A percentile compares a stretch with the other conserved stretches of the same genome.
Evolutionary conservation across 1,140 invertebrate genomes (phyloP).

Genomic region (Drosophila watanabei): DNA sequence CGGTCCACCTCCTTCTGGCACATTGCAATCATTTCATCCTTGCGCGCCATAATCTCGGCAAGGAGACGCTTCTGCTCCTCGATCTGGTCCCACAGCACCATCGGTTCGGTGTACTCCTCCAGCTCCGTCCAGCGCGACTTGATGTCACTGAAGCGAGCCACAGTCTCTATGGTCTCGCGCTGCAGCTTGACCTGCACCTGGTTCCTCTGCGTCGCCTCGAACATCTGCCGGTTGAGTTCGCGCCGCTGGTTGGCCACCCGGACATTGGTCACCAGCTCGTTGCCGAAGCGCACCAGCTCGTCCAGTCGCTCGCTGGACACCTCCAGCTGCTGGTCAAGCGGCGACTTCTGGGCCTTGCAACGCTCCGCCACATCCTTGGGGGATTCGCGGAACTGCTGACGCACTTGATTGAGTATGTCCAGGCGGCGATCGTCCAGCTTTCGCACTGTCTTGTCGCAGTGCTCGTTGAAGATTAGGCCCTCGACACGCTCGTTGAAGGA

Average conservation of each 20-base stretch:
- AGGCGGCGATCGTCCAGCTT: constrained; percentile 50
- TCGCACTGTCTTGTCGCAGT: constrained; percentile 51
- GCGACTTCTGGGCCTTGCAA: constrained; percentile 49
- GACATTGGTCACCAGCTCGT: constrained; percentile 91
- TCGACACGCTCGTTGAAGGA: constrained; percentile 67
- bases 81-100: constrained; percentile 91
- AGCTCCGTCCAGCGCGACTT: constrained; percentile 91
- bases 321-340: constrained; percentile 77
- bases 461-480: constrained; percentile 43
- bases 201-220: constrained; percentile 85
- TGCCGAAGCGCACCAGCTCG: constrained; percentile 88
- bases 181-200: constrained; percentile 51
- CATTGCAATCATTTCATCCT: constrained; percentile 91
- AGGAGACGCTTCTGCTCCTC: constrained; percentile 91
- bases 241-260: constrained; percentile 90
- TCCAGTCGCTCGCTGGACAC: constrained; percentile 60
- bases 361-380: constrained; percentile 61
- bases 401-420: constrained; percentile 37
- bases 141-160: constrained; percentile 90
- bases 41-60: constrained; percentile 90
- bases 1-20: constrained; percentile 90
- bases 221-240: constrained; percentile 88
- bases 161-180: constrained; percentile 61
- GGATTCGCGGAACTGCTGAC: constrained; percentile 40
- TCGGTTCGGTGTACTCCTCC: constrained; percentile 90